These are phyloP conservation scores for Pterostichus madidus DNA, from an alignment of 2,888 invertebrate species.

Conservation along the genomic window DNA sequence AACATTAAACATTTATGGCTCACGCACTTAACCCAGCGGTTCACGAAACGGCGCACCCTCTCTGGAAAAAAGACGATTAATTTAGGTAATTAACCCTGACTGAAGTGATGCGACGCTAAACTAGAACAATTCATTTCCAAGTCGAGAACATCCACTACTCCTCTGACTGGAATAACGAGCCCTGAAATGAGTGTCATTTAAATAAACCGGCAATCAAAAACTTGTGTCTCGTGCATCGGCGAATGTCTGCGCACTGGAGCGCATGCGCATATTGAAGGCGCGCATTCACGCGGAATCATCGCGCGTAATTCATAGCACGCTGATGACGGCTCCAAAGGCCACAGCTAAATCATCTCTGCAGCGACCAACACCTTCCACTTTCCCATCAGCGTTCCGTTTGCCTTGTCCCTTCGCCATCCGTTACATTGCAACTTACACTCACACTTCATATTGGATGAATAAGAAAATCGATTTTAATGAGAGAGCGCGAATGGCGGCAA, in stretches of 20 bases:
- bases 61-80: conserved; percentile 73
- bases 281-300: conserved; percentile 51
- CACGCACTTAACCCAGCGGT: conserved; percentile 57
- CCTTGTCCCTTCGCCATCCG: neutral
- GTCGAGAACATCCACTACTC: conserved; percentile 68
- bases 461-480: conserved; percentile 62
- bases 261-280: conserved; percentile 22
- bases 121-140: conserved; percentile 73
- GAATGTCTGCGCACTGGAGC: conserved; percentile 57
- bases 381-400: neutral
- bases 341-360: conserved; percentile 36
- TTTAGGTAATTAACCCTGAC: conserved; percentile 75
- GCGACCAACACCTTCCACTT: conserved; percentile 19
- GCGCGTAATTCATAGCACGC: conserved; percentile 26
- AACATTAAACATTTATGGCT: conserved; percentile 59
- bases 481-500: conserved; percentile 29
- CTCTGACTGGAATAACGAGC: conserved; percentile 72
- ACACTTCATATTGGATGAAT: conserved; percentile 46
- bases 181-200: conserved; percentile 73
- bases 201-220: conserved; percentile 73
- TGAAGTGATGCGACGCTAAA: conserved; percentile 73
- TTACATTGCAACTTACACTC: neutral
- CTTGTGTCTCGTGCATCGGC: conserved; percentile 56
- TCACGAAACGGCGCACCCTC: conserved; percentile 50
- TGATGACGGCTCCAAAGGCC: neutral